Conservation (phyloP, 2,113 vertebrate species). For the Notothenia rossii region DNA sequence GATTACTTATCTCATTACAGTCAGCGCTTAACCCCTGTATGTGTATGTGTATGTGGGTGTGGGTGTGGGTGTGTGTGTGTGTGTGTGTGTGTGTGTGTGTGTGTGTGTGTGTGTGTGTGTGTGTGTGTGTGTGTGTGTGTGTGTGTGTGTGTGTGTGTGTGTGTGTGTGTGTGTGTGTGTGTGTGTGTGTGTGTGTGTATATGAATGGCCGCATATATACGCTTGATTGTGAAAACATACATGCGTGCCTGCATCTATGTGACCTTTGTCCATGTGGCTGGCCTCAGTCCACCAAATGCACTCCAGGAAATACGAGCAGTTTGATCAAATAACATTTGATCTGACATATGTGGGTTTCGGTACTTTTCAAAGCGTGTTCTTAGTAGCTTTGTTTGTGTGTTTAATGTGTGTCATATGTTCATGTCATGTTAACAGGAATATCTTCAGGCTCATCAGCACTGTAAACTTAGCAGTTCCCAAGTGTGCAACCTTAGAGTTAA, state of each 20-base stretch:
- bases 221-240: slow-evolving; percentile 41
- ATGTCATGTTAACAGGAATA: slow-evolving; percentile 20
- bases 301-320: slow-evolving; percentile 47
- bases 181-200: slow-evolving; percentile 24
- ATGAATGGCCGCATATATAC: slow-evolving; percentile 13
- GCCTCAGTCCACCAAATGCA: slow-evolving; percentile 25
- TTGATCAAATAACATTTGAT: slow-evolving; percentile 47
- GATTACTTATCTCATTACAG: slow-evolving; percentile 79
- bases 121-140: slow-evolving; percentile 24
- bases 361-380: slow-evolving; percentile 12
- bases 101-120: slow-evolving; percentile 16
- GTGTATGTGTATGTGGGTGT: slow-evolving; percentile 33
- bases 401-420: slow-evolving; percentile 28
- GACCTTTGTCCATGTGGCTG: slow-evolving; percentile 26
- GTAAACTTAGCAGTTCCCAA: slow-evolving; percentile 13
- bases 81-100: slow-evolving; percentile 14
- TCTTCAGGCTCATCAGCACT: slow-evolving; percentile 37
- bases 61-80: slow-evolving; percentile 19
- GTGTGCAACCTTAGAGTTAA: slow-evolving; percentile 17
- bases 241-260: slow-evolving; percentile 24
- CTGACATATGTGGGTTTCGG: slow-evolving; percentile 37
- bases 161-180: slow-evolving; percentile 24
- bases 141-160: slow-evolving; percentile 24
- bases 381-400: slow-evolving; percentile 5
- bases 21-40: slow-evolving; percentile 63